phyloP scores from a whole-genome alignment of 2,888 invertebrate species.

The Dasysyrphus tricinctus region DNA sequence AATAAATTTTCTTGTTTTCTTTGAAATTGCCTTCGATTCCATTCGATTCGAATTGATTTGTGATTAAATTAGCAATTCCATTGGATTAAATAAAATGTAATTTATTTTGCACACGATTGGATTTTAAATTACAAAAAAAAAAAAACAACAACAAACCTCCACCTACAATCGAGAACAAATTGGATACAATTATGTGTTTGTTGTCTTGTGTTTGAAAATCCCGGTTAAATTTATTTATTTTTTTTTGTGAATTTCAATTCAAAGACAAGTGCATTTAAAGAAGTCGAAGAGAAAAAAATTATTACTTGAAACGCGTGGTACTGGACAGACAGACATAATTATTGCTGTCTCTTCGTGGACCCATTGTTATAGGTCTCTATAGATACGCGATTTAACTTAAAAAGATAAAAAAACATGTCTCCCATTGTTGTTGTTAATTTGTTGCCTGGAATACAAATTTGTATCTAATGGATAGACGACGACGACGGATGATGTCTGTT shows the following conservation, averaged over 20 bases:
- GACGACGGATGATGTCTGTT: not conserved
- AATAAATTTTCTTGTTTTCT: slow-evolving; percentile 22
- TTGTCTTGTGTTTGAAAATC: slow-evolving; percentile 44
- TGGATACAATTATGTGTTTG: slow-evolving; percentile 31
- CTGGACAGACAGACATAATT: slow-evolving; percentile 21
- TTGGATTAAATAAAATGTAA: slow-evolving; percentile 35
- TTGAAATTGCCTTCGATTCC: not conserved
- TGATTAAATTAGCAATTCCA: slow-evolving; percentile 36
- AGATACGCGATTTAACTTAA: slow-evolving; percentile 55
- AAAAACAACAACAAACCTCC: slow-evolving; percentile 10
- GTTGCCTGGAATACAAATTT: slow-evolving; percentile 41
- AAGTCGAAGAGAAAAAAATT: slow-evolving; percentile 3
- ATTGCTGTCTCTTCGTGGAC: slow-evolving; percentile 5
- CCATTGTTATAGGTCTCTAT: slow-evolving; percentile 36
- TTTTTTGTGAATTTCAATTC: slow-evolving; percentile 36
- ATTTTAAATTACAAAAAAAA: slow-evolving; percentile 31
- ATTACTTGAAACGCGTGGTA: slow-evolving; percentile 36
- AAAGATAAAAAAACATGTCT: slow-evolving; percentile 12
- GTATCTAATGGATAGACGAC: slow-evolving; percentile 37
- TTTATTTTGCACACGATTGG: slow-evolving; percentile 45
- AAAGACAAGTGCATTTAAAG: slow-evolving; percentile 22
- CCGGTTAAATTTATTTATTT: slow-evolving; percentile 26
- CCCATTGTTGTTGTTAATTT: slow-evolving; percentile 48
- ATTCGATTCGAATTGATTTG: slow-evolving; percentile 5
- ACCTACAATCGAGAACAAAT: slow-evolving; percentile 40